phyloP scores from a whole-genome alignment of 2,888 invertebrate species.

The Isotomurus palustris region DNA sequence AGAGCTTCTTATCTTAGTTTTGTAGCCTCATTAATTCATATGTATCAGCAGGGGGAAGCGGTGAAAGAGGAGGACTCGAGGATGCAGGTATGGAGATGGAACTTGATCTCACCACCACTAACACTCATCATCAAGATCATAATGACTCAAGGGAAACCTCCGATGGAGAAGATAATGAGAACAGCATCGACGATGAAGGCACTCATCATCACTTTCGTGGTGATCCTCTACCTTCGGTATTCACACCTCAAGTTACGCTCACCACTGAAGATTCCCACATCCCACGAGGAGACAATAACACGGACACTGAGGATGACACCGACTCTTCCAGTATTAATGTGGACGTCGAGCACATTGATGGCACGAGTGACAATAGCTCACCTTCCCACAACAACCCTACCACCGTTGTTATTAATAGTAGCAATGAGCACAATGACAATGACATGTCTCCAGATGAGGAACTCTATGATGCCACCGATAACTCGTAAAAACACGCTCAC shows the following conservation, averaged over 20 bases:
- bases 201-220: conserved; percentile 17
- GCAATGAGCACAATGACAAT: not conserved
- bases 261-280: not conserved
- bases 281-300: not conserved
- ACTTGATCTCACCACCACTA: conserved; percentile 4
- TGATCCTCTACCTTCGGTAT: conserved; percentile 7
- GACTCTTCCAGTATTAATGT: conserved; percentile 12
- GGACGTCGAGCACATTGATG: conserved; percentile 20
- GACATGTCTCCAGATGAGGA: not conserved
- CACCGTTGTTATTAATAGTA: not conserved
- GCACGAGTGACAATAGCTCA: conserved; percentile 4
- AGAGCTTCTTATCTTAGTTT: conserved; percentile 2
- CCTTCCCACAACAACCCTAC: not conserved
- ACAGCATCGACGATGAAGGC: conserved; percentile 15
- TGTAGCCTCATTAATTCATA: conserved; percentile 5
- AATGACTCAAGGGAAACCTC: not conserved
- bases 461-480: no score
- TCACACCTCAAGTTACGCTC: not conserved
- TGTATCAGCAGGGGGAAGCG: conserved; percentile 1
- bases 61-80: not conserved
- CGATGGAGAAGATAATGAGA: conserved; percentile 18
- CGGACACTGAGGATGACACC: conserved; percentile 3
- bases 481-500: no score
- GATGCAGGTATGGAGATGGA: conserved; percentile 4
- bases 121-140: not conserved